phyloP scores from a whole-genome alignment of 2,888 invertebrate genomes.

The Chorisops tibialis region DNA sequence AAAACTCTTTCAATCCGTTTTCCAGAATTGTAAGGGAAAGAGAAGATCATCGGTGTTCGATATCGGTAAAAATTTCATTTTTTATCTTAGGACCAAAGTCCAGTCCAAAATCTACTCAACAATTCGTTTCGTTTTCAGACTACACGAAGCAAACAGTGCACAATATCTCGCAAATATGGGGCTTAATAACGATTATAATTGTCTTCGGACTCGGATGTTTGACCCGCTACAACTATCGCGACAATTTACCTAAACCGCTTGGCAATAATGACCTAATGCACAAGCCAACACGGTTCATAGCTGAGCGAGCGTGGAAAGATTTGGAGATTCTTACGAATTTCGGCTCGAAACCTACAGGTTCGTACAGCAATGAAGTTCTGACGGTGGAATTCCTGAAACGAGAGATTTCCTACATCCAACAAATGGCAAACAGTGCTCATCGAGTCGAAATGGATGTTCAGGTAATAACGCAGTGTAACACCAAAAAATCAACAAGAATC shows the following conservation, averaged over 20 bases:
- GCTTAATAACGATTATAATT: slow-evolving; percentile 35
- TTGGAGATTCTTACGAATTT: slow-evolving; percentile 61
- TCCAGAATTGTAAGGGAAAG: too few relatives aligned
- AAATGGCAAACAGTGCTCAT: slow-evolving; percentile 56
- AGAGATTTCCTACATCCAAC: slow-evolving; percentile 56
- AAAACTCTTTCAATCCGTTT: too few relatives aligned
- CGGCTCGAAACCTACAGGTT: slow-evolving; percentile 66
- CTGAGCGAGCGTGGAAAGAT: slow-evolving; percentile 63
- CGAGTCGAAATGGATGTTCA: slow-evolving; percentile 66
- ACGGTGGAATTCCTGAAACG: slow-evolving; percentile 61
- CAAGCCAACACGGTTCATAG: slow-evolving; percentile 55
- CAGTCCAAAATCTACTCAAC: too few relatives aligned
- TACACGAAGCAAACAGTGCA: slow-evolving; percentile 43
- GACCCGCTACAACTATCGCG: slow-evolving; percentile 39
- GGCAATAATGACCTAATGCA: slow-evolving; percentile 39
- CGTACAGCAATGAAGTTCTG: slow-evolving; percentile 75
- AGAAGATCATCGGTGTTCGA: too few relatives aligned
- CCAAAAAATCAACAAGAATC: too few relatives aligned
- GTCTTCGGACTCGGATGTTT: slow-evolving; percentile 37
- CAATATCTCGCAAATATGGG: slow-evolving; percentile 41
- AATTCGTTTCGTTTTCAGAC: too few relatives aligned
- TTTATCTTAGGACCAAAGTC: too few relatives aligned
- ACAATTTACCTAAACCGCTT: slow-evolving; percentile 40
- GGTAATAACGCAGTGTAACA: too few relatives aligned
- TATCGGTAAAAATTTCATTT: too few relatives aligned